Conservation (phyloP, 2,888 invertebrate species). For the Troides aeacus region DNA sequence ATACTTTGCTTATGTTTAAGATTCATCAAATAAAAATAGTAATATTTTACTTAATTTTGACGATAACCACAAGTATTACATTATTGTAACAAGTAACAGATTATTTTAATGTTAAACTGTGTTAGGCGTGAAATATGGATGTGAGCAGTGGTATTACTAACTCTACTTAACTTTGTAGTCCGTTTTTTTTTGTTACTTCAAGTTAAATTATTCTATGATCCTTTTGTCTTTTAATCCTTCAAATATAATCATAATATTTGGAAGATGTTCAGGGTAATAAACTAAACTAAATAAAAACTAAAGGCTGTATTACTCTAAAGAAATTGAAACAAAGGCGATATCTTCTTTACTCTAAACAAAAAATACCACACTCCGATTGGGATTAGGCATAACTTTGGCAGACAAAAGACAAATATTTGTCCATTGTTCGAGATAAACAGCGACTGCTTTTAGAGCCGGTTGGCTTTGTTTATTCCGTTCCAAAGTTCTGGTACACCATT, state of each 20-base stretch:
- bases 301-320: neutral
- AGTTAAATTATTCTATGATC: neutral
- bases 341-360: constrained; percentile 18
- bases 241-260: neutral
- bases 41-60: too few relatives aligned
- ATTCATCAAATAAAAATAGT: too few relatives aligned
- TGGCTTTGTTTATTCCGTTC: constrained; percentile 27
- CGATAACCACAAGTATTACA: too few relatives aligned
- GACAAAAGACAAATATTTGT: constrained; percentile 31
- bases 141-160: too few relatives aligned
- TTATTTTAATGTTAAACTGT: too few relatives aligned
- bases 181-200: neutral
- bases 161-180: neutral
- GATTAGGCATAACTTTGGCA: constrained; percentile 31
- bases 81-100: too few relatives aligned
- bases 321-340: constrained; percentile 27
- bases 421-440: constrained; percentile 34
- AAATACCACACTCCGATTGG: constrained; percentile 16
- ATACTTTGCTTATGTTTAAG: too few relatives aligned
- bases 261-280: neutral
- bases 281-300: neutral
- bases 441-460: constrained; percentile 29
- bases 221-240: neutral
- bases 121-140: too few relatives aligned
- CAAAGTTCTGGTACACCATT: constrained; percentile 24